Evolutionary conservation across 64 coral and sea anemone species (phyloP), one percentile per base, ranked within the genome.

Genomic region (Anthopleura sola): DNA sequence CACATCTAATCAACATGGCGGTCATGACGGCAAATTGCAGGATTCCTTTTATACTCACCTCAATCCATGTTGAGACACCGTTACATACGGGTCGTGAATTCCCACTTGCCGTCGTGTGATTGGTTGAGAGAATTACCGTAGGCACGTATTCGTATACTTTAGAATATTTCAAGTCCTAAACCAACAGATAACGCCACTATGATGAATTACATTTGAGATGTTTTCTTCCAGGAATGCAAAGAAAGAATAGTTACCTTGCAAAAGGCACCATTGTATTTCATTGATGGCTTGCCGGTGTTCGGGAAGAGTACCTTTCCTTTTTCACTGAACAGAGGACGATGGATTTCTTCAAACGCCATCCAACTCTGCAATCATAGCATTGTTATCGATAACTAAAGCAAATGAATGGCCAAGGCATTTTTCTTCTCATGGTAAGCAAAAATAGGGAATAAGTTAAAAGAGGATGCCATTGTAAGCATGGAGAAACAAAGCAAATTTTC

Each of bases 211-310:
- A 24, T 60, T n/a, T 60, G 24, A 60, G 57, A 21, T 3, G 12
- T 23, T 24, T 3, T n/a, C 6, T 60, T 36, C n/a, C 20, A 76
- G 74, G 2, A 76, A 21, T 11, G 11, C 2, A 26, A 17, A 76
- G 37, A 6, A 37, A 39, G 74, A 76, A 17, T 76, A 39, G 20
- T 76, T 76, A 89, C 87, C 87, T 89, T 83, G 26, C 87, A 89
- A 83, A 89, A 89, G 50, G 87, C 87, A 28, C 87, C 87, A 84
- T 89, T 89, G 33, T 89, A 37, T 14, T 75, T 84, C 10, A 68
- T 38, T n/a, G 88, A 89, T 54, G 82, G 28, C 5, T 68, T 20
- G 14, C 60, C 68, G 16, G 81, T 60, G 34, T 89, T 89, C 40
- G 88, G 88, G 82, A 89, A 89, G 47, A 75, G 14, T 34, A 75